A percentile compares a stretch with the other conserved stretches of the same genome.
phyloP scores from a whole-genome alignment of 2,113 vertebrate genomes.

The Protomyctophum bolini region DNA sequence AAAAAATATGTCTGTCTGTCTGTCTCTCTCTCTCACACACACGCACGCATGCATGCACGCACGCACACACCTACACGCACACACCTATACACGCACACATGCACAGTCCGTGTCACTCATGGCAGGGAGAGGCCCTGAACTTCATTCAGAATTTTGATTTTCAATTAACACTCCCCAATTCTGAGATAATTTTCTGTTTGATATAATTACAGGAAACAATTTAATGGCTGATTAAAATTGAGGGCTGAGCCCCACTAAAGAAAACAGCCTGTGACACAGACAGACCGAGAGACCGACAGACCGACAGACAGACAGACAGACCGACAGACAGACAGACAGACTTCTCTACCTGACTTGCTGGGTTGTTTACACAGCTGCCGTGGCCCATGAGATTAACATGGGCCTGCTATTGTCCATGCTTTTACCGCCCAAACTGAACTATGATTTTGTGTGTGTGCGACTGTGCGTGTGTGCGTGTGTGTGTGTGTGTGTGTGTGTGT shows the following conservation, averaged over 20 bases:
- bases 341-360: constrained; percentile 81
- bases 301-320: constrained; percentile 11
- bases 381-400: constrained; percentile 84
- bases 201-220: constrained; percentile 96
- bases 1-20: constrained; percentile 75
- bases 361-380: constrained; percentile 92
- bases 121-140: constrained; percentile 83
- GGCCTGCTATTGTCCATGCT: constrained; percentile 81
- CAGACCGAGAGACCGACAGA: constrained; percentile 23
- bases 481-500: not conserved
- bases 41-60: too few species aligned
- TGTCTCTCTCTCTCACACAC: constrained; percentile 21
- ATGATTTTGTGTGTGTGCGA: constrained; percentile 77
- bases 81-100: not conserved
- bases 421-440: constrained; percentile 77
- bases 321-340: constrained; percentile 27
- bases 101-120: constrained; percentile 58
- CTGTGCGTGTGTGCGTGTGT: not conserved
- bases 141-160: constrained; percentile 94
- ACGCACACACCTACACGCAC: constrained; percentile 52
- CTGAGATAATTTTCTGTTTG: constrained; percentile 91
- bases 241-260: constrained; percentile 86
- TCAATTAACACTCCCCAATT: constrained; percentile 92
- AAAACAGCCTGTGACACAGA: constrained; percentile 68
- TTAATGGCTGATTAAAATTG: constrained; percentile 95